phyloP scores from a whole-genome alignment of 2,113 vertebrate genomes.

The Rhinogobius similis region DNA sequence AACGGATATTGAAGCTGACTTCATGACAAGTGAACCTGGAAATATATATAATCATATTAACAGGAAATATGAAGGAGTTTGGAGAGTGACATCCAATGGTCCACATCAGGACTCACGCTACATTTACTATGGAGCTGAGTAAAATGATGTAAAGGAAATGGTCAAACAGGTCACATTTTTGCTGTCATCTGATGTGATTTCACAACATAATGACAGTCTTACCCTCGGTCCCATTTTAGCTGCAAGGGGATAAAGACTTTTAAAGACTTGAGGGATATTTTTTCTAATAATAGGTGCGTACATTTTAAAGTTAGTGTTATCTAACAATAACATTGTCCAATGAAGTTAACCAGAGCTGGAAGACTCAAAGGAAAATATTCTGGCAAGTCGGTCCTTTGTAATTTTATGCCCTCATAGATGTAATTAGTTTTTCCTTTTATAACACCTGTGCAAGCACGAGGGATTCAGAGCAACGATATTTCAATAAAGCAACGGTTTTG shows the following conservation, averaged over 20 bases:
- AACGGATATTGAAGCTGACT: constrained; percentile 54
- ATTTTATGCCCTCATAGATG: constrained; percentile 29
- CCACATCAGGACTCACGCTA: constrained; percentile 38
- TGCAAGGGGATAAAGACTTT: constrained; percentile 46
- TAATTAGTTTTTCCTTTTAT: constrained; percentile 47
- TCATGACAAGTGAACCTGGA: constrained; percentile 45
- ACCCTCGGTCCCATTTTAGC: constrained; percentile 40
- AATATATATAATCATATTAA: no score
- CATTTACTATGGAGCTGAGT: constrained; percentile 29
- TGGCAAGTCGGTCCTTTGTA: constrained; percentile 15
- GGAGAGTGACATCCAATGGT: constrained; percentile 30
- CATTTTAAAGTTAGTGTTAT: constrained; percentile 17
- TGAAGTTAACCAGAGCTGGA: neutral
- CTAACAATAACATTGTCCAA: neutral
- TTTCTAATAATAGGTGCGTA: constrained; percentile 41
- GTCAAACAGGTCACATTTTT: constrained; percentile 35
- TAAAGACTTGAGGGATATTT: constrained; percentile 36
- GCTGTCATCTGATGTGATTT: constrained; percentile 34
- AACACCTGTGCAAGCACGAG: constrained; percentile 23
- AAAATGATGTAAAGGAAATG: constrained; percentile 21
- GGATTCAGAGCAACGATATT: neutral
- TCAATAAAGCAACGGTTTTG: neutral
- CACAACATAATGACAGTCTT: constrained; percentile 52
- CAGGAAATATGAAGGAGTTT: constrained; percentile 40
- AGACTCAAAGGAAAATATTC: neutral